Percentiles rank a stretch among this genome's conserved stretches.
Evolutionary conservation across 2,797 vertebrate species (phyloP).

Genomic region (Eulemur rubriventer): DNA sequence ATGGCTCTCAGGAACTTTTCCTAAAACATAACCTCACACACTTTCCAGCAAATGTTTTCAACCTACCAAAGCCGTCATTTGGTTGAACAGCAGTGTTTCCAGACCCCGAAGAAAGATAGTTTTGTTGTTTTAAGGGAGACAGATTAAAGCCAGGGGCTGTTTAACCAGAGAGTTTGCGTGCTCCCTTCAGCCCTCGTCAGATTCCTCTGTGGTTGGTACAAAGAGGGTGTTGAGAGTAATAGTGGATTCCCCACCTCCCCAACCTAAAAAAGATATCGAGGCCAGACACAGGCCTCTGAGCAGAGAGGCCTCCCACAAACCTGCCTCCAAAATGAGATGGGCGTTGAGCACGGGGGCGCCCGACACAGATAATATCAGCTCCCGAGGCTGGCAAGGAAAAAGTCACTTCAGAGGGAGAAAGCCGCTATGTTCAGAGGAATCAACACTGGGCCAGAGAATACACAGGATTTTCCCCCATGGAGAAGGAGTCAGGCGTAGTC

Average conservation of each 20-base stretch:
- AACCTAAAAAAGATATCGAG: slow-evolving; percentile 62
- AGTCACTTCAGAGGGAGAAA: slow-evolving; percentile 73
- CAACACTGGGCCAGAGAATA: slow-evolving; percentile 73
- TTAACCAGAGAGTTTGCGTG: neutral
- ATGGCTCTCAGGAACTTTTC: slow-evolving; percentile 71
- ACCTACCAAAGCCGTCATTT: slow-evolving; percentile 61
- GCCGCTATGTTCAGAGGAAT: slow-evolving; percentile 75
- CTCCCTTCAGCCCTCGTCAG: neutral
- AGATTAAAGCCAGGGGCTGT: slow-evolving; percentile 70
- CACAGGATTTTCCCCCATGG: slow-evolving; percentile 78
- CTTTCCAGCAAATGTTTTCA: slow-evolving; percentile 71
- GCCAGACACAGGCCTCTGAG: slow-evolving; percentile 25
- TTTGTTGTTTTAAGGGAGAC: slow-evolving; percentile 75
- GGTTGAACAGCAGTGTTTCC: slow-evolving; percentile 67
- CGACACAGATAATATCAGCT: slow-evolving; percentile 65
- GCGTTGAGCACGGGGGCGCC: slow-evolving; percentile 34
- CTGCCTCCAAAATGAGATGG: slow-evolving; percentile 68
- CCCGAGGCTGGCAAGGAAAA: slow-evolving; percentile 63
- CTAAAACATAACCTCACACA: slow-evolving; percentile 66
- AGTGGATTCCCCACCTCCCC: slow-evolving; percentile 20
- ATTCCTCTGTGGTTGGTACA: slow-evolving; percentile 61
- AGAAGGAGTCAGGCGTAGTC: slow-evolving; percentile 78
- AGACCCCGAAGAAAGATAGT: slow-evolving; percentile 69
- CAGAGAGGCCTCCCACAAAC: slow-evolving; percentile 64
- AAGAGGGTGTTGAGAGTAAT: slow-evolving; percentile 52